phyloP scores from a whole-genome alignment of 2,797 vertebrate genomes.

The Sebastes wilsoni region DNA sequence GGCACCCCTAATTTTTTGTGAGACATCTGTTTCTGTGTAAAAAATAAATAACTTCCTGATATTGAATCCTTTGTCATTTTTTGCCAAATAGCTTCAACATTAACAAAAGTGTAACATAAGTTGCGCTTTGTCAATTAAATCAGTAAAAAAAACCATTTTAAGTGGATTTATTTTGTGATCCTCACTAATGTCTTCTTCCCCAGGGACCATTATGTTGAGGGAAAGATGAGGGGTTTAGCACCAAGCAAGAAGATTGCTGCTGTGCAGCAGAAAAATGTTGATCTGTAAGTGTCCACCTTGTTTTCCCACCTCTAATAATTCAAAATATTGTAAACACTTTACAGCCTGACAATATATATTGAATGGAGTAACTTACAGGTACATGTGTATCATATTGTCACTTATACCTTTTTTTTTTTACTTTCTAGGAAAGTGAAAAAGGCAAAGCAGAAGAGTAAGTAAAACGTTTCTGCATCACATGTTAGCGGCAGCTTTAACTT shows the following conservation, averaged over 20 bases:
- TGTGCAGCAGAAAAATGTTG: constrained; percentile 95
- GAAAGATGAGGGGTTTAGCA: constrained; percentile 96
- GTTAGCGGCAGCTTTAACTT: background rate
- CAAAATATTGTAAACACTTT: background rate
- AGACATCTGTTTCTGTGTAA: background rate
- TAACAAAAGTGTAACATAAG: background rate
- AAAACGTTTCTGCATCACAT: background rate
- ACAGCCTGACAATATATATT: background rate
- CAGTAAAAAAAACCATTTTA: background rate
- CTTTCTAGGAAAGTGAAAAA: constrained; percentile 92
- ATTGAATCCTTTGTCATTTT: background rate
- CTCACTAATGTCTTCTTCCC: background rate
- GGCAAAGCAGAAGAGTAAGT: constrained; percentile 96
- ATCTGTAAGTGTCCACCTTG: constrained; percentile 86
- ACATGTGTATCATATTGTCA: background rate
- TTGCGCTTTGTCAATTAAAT: background rate
- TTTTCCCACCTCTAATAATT: background rate
- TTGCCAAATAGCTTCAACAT: background rate
- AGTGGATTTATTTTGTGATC: background rate
- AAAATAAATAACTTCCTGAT: too few species aligned
- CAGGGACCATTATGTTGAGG: constrained; percentile 97
- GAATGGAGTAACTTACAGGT: background rate
- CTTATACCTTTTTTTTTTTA: background rate
- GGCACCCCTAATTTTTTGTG: background rate
- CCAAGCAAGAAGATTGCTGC: constrained; percentile 96